Evolutionary conservation across 2,797 vertebrate genomes (phyloP), one percentile per base, ranked within the genome.

Genomic region (Periophthalmus magnuspinnatus): DNA sequence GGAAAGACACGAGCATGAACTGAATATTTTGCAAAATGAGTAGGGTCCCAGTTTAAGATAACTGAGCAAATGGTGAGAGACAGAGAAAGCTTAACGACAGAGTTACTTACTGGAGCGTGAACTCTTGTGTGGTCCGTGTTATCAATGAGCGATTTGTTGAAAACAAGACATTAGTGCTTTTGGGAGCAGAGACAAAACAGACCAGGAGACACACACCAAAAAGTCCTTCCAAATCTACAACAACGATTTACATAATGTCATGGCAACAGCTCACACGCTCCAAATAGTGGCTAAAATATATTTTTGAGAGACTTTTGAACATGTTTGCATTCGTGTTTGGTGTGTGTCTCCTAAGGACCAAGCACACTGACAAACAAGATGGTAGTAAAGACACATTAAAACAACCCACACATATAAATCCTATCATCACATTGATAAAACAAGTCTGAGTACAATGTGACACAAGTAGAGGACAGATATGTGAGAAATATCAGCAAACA

Each of bases 101-200:
- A 77, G 84, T 91, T 95, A 95, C 94, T 95, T 95, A 95, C 94
- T 94, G 90, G 90, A 76, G 86, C 81, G 90, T 84, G 93, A 84
- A 93, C 92, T 94, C 93, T 94, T 89, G 94, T 91, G 92, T 83
- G 91, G 92, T 95, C 94, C 94, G 89, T 93, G 90, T 94, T 90
- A 93, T 93, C 94, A 95, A 94, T 92, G 91, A 93, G 90, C 92
- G 83, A 92, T 93, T 93, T 92, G 93, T 94, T 94, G 91, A 95
- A 95, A 95, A 95, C 93, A 95, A 95, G 94, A 95, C 94, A 94
- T 95, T 95, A 95, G 94, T 94, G 93, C 90, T 93, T 94, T 93
- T 83, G 88, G 90, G 90, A 93, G 91, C 90, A 93, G 83, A 91
- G 91, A 94, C 93, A 95, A 87, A 90, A 94, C 92, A 93, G 76